phyloP scores from a whole-genome alignment of 2,888 invertebrate genomes.

The Acleris literana region DNA sequence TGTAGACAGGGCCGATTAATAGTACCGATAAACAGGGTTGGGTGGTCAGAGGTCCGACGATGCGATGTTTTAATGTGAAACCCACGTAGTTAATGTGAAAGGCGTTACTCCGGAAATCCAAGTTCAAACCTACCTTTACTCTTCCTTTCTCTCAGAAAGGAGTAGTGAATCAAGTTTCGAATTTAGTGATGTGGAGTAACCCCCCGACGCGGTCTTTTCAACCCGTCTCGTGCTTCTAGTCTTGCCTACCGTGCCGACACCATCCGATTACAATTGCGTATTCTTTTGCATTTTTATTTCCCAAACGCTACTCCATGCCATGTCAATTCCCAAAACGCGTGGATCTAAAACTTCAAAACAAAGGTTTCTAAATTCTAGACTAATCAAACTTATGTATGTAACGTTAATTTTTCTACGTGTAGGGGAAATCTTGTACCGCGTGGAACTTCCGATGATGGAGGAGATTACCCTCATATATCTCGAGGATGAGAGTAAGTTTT shows the following conservation, averaged over 20 bases:
- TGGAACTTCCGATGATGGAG: constrained; percentile 96
- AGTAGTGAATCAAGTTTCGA: too few species aligned
- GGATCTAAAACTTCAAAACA: constrained; percentile 6
- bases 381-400: constrained; percentile 69
- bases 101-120: too few species aligned
- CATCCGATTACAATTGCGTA: constrained; percentile 37
- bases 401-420: constrained; percentile 84
- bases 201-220: constrained; percentile 50
- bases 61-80: constrained; percentile 52
- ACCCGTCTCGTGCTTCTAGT: constrained; percentile 81
- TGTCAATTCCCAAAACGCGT: constrained; percentile 40
- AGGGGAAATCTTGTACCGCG: constrained; percentile 96
- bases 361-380: constrained; percentile 38
- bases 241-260: constrained; percentile 64
- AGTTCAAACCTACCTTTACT: too few species aligned
- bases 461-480: constrained; percentile 96
- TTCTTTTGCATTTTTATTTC: constrained; percentile 68
- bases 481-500: constrained; percentile 92
- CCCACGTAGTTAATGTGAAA: constrained; percentile 65
- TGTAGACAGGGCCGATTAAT: neutral
- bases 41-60: constrained; percentile 55
- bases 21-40: constrained; percentile 39
- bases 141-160: too few species aligned
- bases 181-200: too few species aligned
- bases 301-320: constrained; percentile 65